Evolutionary conservation across 2,888 invertebrate genomes (phyloP), one percentile per base, ranked within the genome.

Genomic region (Carpatolechia fugitivella): DNA sequence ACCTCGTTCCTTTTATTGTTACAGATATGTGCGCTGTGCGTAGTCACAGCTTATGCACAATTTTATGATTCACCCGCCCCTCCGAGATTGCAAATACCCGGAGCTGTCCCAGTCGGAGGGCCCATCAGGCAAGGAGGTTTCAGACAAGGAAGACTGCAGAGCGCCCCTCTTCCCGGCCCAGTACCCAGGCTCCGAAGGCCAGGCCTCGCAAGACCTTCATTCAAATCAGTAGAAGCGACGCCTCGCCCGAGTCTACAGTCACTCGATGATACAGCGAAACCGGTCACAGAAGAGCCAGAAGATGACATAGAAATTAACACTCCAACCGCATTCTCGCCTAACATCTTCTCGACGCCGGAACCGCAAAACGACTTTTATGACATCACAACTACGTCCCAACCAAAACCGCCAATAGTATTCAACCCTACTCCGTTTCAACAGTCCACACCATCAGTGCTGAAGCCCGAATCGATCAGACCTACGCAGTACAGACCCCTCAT

Each of bases 201-300:
- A n/a, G 89, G 86, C 16, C 82, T 72, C 55, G 76, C 79, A 52
- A 78, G 87, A 61, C 87, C 87, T 16, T 86, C 89, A 24, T 87
- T 91, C 72, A 89, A 77, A 68, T 91, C 74, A 52, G 91, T 80
- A 62, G 92, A 76, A 66, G 91, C 78, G 13, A 74, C 84, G 13
- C 88, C 86, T 4, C 78, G 85, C 31, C 91, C 89, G 4, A 86
- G 69, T 64, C 77, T 87, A 14, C 91, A 91, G 68, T 89, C 86
- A 5, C 74, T 91, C 13, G 87, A 92, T 3, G 90, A 91, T 60
- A 85, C 80, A 49, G 82, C 93, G 11, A 92, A 94, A 63, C 94
- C 94, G 0, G 94, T 94, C 6, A 93, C 93, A 0, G 94, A 94
- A 78, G 92, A 94, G 64, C 91, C 91, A 16, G 94, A 94, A 78